Evolutionary conservation across 1,140 invertebrate species (phyloP), one percentile per base, ranked within the genome.

Genomic region (Atopsyche davidsoni): DNA sequence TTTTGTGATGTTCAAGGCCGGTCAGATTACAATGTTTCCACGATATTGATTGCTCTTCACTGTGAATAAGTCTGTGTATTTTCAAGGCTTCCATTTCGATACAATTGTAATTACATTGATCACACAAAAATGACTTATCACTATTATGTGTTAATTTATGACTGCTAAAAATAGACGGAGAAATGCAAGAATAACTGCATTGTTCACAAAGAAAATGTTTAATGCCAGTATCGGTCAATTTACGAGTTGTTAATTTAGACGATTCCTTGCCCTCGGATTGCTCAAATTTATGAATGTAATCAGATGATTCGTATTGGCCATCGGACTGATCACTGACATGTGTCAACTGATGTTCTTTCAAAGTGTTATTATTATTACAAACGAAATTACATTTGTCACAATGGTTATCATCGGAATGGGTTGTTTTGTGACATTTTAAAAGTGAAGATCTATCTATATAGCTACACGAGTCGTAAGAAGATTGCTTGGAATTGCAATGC

Each of bases 261-360:
- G n/a, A n/a, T n/a, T n/a, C n/a, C n/a, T n/a, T n/a, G n/a, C n/a
- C n/a, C n/a, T n/a, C n/a, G n/a, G n/a, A n/a, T n/a, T n/a, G n/a
- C n/a, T n/a, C n/a, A n/a, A n/a, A n/a, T n/a, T n/a, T n/a, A n/a
- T n/a, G n/a, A n/a, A n/a, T n/a, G n/a, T n/a, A n/a, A n/a, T n/a
- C n/a, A n/a, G n/a, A n/a, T n/a, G n/a, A n/a, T n/a, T n/a, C n/a
- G n/a, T n/a, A n/a, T n/a, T n/a, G n/a, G n/a, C n/a, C n/a, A n/a
- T n/a, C n/a, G n/a, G n/a, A n/a, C n/a, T n/a, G n/a, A n/a, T n/a
- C n/a, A n/a, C n/a, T n/a, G n/a, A n/a, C n/a, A n/a, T 48, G 46
- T n/a, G 28, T 40, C 46, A 48, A 39, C 3, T 16, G 34, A 40
- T 48, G 46, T 7, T 24, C 25, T 40, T 48, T 48, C 3, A 48